Percentiles rank a stretch among this genome's conserved stretches.
Conservation (phyloP, 2,113 vertebrate genomes). For the Panthera uncia region DNA sequence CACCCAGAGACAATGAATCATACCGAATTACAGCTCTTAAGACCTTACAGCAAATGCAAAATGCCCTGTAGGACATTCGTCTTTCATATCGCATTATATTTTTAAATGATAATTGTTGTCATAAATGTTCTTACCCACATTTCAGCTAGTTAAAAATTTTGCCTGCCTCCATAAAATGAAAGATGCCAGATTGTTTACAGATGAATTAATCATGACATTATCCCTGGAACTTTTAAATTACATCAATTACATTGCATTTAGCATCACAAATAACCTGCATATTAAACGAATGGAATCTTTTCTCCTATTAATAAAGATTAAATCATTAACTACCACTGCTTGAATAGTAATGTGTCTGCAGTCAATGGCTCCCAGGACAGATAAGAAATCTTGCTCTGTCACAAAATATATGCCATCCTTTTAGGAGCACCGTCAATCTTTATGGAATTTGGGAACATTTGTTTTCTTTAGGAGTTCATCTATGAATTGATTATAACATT, state of each 20-base stretch:
- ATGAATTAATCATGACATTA: conserved; percentile 84
- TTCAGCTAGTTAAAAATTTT: conserved; percentile 50
- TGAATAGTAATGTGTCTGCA: conserved; percentile 59
- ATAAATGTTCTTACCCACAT: conserved; percentile 51
- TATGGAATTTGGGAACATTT: conserved; percentile 60
- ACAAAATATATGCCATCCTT: conserved; percentile 43
- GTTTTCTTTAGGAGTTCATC: conserved; percentile 63
- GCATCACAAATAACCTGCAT: conserved; percentile 79
- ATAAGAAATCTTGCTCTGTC: conserved; percentile 50
- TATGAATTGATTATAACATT: conserved; percentile 65
- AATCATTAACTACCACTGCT: conserved; percentile 53
- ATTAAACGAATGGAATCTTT: conserved; percentile 77
- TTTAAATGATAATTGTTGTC: conserved; percentile 67
- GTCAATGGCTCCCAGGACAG: conserved; percentile 51
- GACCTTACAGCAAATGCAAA: conserved; percentile 55
- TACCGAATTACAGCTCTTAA: neutral
- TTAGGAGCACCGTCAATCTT: conserved; percentile 37
- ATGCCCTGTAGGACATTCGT: conserved; percentile 62
- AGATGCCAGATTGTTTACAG: conserved; percentile 80
- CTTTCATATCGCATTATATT: conserved; percentile 66
- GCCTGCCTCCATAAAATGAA: conserved; percentile 72
- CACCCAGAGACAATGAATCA: conserved; percentile 61
- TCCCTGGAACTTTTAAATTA: conserved; percentile 79
- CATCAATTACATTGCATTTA: conserved; percentile 80
- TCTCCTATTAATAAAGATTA: conserved; percentile 77